A percentile compares a stretch with the other conserved stretches of the same genome.
These are phyloP conservation scores for Cerceris ruficornis DNA, from an alignment of 2,888 invertebrate species.

Conservation along the genomic window DNA sequence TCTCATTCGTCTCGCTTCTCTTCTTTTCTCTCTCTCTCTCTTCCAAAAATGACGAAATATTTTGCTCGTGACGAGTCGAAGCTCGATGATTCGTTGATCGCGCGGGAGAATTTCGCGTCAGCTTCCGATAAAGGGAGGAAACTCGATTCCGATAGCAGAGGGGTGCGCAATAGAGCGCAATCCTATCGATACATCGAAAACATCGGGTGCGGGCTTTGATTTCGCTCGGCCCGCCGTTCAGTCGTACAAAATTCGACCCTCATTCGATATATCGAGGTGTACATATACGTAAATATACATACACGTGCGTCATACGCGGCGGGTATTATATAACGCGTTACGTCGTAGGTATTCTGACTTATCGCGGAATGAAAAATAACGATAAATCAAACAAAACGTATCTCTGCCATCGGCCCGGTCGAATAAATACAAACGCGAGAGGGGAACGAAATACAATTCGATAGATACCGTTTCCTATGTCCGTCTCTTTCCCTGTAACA, in stretches of 20 bases:
- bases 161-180: background rate
- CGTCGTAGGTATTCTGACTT: background rate
- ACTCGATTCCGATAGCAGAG: background rate
- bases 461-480: background rate
- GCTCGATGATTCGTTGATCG: background rate
- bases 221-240: background rate
- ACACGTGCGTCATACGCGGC: no score
- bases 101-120: background rate
- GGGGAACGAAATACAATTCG: background rate
- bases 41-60: background rate
- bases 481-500: no score
- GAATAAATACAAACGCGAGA: background rate
- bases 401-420: background rate
- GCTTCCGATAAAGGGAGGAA: background rate
- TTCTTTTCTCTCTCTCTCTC: background rate
- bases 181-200: conserved; percentile 1
- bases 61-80: background rate
- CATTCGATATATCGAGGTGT: background rate
- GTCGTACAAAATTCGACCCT: background rate
- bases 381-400: background rate
- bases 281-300: no score
- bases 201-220: conserved; percentile 1
- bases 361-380: background rate
- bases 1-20: background rate
- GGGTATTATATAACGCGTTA: no score